These are phyloP conservation scores for Gymnothorax javanicus DNA, from an alignment of 2,797 vertebrate species.

Conservation along the genomic window DNA sequence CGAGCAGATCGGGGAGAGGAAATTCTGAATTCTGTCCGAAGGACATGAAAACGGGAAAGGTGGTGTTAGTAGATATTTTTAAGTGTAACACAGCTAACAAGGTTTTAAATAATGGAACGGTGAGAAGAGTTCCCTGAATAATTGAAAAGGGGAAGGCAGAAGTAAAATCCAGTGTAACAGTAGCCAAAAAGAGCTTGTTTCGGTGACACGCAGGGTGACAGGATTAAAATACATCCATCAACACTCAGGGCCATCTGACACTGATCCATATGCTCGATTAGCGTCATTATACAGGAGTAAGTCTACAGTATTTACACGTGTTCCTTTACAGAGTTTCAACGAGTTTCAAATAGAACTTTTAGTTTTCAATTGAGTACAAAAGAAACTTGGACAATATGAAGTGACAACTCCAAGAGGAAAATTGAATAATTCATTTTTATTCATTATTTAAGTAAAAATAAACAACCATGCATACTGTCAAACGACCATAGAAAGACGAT, in stretches of 20 bases:
- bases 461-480: constrained; percentile 42
- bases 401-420: constrained; percentile 24
- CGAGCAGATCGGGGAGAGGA: neutral
- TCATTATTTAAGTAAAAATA: constrained; percentile 41
- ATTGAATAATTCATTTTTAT: constrained; percentile 36
- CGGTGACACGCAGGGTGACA: constrained; percentile 34
- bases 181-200: constrained; percentile 36
- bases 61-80: constrained; percentile 1
- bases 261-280: neutral
- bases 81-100: neutral
- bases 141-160: neutral
- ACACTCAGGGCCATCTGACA: neutral
- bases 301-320: neutral
- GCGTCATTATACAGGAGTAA: neutral
- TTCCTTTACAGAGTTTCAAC: neutral
- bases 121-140: constrained; percentile 18
- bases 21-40: neutral
- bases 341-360: neutral
- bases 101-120: constrained; percentile 38
- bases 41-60: neutral
- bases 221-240: neutral
- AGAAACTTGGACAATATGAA: constrained; percentile 24
- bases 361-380: constrained; percentile 17
- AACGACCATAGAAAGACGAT: constrained; percentile 15
- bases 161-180: constrained; percentile 42